Conservation (phyloP, 2,113 vertebrate genomes). For the Cryptoleucopteryx plumbea region DNA sequence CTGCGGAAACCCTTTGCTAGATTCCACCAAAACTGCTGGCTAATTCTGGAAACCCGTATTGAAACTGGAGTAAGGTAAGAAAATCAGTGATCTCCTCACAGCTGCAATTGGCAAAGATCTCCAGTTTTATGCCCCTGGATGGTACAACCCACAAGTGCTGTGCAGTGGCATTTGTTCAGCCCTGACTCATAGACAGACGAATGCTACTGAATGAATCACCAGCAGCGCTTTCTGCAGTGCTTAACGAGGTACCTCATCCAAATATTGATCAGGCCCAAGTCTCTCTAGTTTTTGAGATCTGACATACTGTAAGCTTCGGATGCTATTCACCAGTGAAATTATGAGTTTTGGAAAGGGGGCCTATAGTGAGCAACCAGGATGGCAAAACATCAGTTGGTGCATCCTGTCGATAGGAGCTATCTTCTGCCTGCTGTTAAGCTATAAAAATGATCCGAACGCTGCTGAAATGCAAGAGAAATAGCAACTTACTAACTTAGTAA, state of each 20-base stretch:
- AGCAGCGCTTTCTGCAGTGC: conserved; percentile 20
- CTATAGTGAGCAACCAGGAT: not conserved
- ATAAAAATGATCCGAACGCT: not conserved
- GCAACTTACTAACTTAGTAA: not conserved
- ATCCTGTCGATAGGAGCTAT: not conserved
- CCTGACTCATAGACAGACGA: conserved; percentile 50
- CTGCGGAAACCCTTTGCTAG: not conserved
- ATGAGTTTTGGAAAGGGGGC: not conserved
- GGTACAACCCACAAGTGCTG: not conserved
- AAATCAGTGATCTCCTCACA: not conserved
- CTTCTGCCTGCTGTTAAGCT: not conserved
- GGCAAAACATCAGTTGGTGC: not conserved
- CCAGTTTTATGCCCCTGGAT: not conserved
- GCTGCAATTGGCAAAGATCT: not conserved
- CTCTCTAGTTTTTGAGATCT: not conserved
- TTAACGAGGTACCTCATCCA: conserved; percentile 36
- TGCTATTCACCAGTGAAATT: not conserved
- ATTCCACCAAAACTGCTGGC: not conserved
- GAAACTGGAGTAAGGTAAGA: not conserved
- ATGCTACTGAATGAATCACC: conserved; percentile 48
- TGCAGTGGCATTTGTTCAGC: conserved; percentile 47
- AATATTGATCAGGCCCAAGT: not conserved
- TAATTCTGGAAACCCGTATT: not conserved
- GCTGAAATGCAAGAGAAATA: not conserved
- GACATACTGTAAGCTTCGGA: not conserved